phyloP scores from a whole-genome alignment of 2,888 invertebrate genomes.

The Cremastobaeus sp. region DNA sequence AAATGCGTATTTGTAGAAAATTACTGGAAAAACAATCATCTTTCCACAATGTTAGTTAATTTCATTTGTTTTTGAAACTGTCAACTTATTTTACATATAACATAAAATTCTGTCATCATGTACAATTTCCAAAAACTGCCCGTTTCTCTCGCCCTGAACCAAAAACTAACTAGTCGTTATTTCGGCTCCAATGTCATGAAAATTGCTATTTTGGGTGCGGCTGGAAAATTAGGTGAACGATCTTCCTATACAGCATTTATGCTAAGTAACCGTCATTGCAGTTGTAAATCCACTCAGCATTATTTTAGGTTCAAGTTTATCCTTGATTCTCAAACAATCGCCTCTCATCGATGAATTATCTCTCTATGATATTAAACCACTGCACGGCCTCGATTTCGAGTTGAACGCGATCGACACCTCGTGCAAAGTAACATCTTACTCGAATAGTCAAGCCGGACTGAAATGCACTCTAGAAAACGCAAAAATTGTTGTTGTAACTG shows the following conservation, averaged over 20 bases:
- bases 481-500: constrained; percentile 84
- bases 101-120: neutral
- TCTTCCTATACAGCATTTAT: neutral
- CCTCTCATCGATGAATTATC: constrained; percentile 81
- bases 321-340: constrained; percentile 81
- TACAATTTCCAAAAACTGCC: constrained; percentile 18
- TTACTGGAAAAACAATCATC: too few relatives aligned
- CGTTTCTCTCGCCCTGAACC: neutral
- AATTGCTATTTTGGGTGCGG: constrained; percentile 81
- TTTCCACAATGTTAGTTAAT: too few relatives aligned
- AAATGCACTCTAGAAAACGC: constrained; percentile 76
- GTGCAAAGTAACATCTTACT: constrained; percentile 74
- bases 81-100: too few relatives aligned
- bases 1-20: too few relatives aligned
- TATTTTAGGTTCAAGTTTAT: constrained; percentile 71
- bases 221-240: constrained; percentile 79
- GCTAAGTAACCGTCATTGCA: neutral
- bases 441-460: constrained; percentile 68
- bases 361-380: constrained; percentile 80
- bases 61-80: constrained; percentile 8
- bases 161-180: neutral
- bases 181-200: constrained; percentile 74
- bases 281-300: neutral
- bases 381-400: constrained; percentile 75
- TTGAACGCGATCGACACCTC: constrained; percentile 79